Evolutionary conservation across 2,888 invertebrate genomes (phyloP).

Genomic region (Dynastes grantii): DNA sequence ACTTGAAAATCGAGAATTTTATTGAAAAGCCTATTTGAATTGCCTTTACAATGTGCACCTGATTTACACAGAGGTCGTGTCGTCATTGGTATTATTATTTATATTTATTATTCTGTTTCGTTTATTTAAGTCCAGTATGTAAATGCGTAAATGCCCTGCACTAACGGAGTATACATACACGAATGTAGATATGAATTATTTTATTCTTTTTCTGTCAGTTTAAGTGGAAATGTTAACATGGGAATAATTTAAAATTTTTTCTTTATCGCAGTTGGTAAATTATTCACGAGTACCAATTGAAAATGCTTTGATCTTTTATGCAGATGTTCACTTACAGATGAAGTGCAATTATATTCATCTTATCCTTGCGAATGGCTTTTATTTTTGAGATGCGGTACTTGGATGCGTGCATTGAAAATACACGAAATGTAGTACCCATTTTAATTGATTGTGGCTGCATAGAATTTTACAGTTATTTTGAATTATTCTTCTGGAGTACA

Average conservation of each 20-base stretch:
- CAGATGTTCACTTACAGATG: background rate
- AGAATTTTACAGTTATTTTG: no score
- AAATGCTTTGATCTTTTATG: conserved; percentile 2
- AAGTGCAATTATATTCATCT: background rate
- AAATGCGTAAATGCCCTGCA: background rate
- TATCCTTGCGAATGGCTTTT: background rate
- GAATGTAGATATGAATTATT: background rate
- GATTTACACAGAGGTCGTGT: background rate
- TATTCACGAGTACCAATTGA: conserved; percentile 6
- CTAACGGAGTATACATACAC: no score
- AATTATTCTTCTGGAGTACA: no score
- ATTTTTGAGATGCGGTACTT: background rate
- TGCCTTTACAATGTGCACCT: background rate
- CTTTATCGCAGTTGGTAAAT: background rate
- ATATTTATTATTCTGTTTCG: background rate
- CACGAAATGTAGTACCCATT: no score
- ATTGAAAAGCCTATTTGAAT: conserved; percentile 8
- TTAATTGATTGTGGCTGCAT: no score
- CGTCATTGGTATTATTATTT: background rate
- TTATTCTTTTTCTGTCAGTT: background rate
- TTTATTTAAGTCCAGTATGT: conserved; percentile 8
- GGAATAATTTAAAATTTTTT: background rate
- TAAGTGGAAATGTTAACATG: background rate
- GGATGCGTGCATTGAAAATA: no score
- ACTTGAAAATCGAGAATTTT: conserved; percentile 24